phyloP scores from a whole-genome alignment of 2,113 vertebrate genomes.

The Manacus vitellinus region DNA sequence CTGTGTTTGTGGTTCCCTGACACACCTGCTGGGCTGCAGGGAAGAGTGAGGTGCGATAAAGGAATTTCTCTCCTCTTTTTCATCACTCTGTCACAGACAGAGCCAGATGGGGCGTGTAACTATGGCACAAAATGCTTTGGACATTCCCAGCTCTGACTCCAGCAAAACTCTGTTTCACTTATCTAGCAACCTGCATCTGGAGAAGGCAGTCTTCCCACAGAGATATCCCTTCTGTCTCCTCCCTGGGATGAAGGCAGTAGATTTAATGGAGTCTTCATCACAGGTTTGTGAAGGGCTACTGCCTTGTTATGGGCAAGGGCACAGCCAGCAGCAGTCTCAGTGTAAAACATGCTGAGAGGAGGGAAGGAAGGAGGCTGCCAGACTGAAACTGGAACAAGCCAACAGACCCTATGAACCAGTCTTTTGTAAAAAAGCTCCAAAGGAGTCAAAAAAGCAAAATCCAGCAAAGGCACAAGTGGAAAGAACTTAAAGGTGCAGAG shows the following conservation, averaged over 20 bases:
- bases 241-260: neutral
- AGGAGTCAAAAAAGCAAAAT: slow-evolving; percentile 3
- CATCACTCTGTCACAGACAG: neutral
- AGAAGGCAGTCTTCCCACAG: neutral
- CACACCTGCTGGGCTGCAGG: neutral
- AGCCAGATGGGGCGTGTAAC: neutral
- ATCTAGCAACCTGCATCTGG: neutral
- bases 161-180: neutral
- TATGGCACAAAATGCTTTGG: neutral
- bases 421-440: neutral
- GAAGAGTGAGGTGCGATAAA: neutral
- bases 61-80: neutral
- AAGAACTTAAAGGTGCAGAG: neutral
- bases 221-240: neutral
- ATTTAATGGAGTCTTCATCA: neutral
- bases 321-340: neutral
- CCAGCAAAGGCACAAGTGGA: slow-evolving; percentile 19
- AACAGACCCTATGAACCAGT: neutral
- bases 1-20: neutral
- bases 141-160: neutral
- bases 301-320: neutral
- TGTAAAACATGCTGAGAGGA: neutral
- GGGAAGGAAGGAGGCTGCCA: neutral
- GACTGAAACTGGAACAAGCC: neutral
- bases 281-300: neutral